Percentiles rank a stretch among this genome's conserved stretches.
Evolutionary conservation across 2,888 invertebrate genomes (phyloP).

Genomic region (Tiphia femorata): DNA sequence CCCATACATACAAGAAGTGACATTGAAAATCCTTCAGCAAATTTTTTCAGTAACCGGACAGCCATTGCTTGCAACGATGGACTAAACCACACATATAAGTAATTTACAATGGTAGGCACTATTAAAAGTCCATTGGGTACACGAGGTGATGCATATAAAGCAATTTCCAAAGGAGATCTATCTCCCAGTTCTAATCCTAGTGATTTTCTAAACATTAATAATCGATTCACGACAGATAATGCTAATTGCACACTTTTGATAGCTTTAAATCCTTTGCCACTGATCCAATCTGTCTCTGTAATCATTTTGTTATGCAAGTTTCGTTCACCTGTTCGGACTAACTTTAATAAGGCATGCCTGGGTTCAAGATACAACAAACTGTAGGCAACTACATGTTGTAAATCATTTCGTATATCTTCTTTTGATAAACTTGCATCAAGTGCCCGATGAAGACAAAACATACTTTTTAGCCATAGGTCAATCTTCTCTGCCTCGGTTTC

Average conservation of each 20-base stretch:
- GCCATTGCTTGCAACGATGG: constrained; percentile 73
- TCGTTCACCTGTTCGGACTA: constrained; percentile 63
- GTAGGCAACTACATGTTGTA: constrained; percentile 63
- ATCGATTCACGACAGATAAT: constrained; percentile 63
- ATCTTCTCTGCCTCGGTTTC: constrained; percentile 60
- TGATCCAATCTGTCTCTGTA: constrained; percentile 66
- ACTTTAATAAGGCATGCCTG: constrained; percentile 62
- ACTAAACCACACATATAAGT: constrained; percentile 73
- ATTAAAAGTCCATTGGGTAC: constrained; percentile 67
- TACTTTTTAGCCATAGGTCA: constrained; percentile 63
- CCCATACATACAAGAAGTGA: constrained; percentile 75
- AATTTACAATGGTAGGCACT: constrained; percentile 72
- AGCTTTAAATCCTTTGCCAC: constrained; percentile 64
- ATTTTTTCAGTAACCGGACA: constrained; percentile 71
- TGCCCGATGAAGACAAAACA: constrained; percentile 64
- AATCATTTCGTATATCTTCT: constrained; percentile 60
- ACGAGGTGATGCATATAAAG: constrained; percentile 66
- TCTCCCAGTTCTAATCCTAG: constrained; percentile 56
- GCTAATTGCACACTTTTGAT: constrained; percentile 66
- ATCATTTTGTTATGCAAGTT: constrained; percentile 64
- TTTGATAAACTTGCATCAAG: constrained; percentile 57
- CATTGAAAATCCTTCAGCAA: constrained; percentile 73
- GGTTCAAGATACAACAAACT: constrained; percentile 65
- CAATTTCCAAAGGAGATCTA: constrained; percentile 63
- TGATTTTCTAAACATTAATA: constrained; percentile 64